Base-by-base conservation (phyloP, 2,888 invertebrate species). In the Ochropleura leucogaster region DNA sequence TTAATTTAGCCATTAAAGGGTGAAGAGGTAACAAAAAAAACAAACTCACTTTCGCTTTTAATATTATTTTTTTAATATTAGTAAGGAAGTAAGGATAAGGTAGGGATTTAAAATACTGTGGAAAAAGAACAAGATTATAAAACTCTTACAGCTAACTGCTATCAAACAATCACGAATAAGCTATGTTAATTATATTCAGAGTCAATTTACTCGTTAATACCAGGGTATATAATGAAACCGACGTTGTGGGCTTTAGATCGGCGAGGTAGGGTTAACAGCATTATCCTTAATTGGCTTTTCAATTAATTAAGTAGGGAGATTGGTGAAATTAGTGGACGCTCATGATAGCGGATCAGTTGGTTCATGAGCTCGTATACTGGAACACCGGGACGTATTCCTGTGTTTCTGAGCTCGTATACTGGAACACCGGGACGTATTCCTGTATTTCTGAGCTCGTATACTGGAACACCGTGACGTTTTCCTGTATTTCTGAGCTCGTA, bases 161-260 rank as follows among this genome's bases (percentile, higher is more conserved):
- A 55, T 7, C 53, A 47, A 74, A 69, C 66, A 55, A 68, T 68
- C 30, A 55, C 53, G 14, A 14, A 63, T 55, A 44, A 76, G 62
- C 55, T 79, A 77, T 80, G 80, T 51, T 57, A 72, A 80, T 82
- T 68, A 66, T 72, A 82, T 82, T 66, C 78, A 47, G 60, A 68
- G 78, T 57, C 47, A 72, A 72, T 72, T 42, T 14, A 60, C 46
- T 68, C 40, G 57, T 66, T 77, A 66, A 62, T 72, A 47, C 18
- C 62, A 59, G 51, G 49, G 64, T 55, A 40, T 66, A 68, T 68
- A 60, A 68, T 60, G 9, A 44, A 77, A 18, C 57, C 47, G 46
- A 65, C 60, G 68, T 59, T 72, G 60, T 20, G 44, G 49, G 83
- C 10, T 60, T 80, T 55, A 60, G 44, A 77, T 77, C 47, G 44